These are phyloP conservation scores for Drosophila pachea DNA, from an alignment of 1,140 invertebrate genomes.

Conservation along the genomic window DNA sequence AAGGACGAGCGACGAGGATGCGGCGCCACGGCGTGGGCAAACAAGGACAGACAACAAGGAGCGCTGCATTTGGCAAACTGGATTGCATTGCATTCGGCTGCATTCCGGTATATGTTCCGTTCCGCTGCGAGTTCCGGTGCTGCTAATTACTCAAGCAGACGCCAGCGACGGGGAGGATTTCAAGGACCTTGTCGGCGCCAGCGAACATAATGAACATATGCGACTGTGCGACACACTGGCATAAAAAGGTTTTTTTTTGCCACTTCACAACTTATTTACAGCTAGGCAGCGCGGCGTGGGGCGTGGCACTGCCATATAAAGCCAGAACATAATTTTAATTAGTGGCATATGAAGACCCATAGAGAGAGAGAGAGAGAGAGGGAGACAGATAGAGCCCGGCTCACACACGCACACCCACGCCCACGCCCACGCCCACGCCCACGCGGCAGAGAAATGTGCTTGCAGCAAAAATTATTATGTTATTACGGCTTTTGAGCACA, in stretches of 20 bases:
- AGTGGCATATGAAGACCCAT: conserved; percentile 61
- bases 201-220: conserved; percentile 7
- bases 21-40: no score
- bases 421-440: no score
- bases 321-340: conserved; percentile 66
- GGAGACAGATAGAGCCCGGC: background rate
- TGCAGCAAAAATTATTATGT: conserved; percentile 54
- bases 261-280: conserved; percentile 41
- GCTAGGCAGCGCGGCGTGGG: conserved; percentile 4
- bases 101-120: conserved; percentile 21
- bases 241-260: conserved; percentile 55
- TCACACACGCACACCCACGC: no score
- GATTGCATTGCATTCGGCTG: conserved; percentile 53
- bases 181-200: conserved; percentile 68
- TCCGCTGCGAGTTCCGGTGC: conserved; percentile 46
- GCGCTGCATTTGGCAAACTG: conserved; percentile 38
- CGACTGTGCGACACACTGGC: conserved; percentile 63
- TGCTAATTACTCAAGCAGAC: conserved; percentile 74
- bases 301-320: conserved; percentile 42
- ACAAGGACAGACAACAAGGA: conserved; percentile 25
- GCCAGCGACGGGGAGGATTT: conserved; percentile 46
- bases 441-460: conserved; percentile 35
- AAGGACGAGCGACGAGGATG: no score
- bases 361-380: conserved; percentile 10
- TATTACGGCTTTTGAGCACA: conserved; percentile 69